Base-by-base conservation (phyloP, 2,888 invertebrate species). In the Drosophila imparisetae region DNA sequence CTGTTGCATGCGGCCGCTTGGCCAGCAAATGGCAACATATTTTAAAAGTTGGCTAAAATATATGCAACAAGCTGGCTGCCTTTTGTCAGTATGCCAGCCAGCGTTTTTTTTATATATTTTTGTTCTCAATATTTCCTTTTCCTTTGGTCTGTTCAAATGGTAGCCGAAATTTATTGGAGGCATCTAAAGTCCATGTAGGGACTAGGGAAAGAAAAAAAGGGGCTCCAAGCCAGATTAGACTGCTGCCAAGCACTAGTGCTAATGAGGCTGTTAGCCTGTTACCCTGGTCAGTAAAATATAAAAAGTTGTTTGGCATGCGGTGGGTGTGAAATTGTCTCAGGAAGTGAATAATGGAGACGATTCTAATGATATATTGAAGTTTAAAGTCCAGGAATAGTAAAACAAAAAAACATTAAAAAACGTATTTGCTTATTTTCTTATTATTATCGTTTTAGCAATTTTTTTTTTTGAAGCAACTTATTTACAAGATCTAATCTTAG, bases 11-110 rank as follows among this genome's bases (percentile, higher is more conserved):
- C 55, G 49, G 42, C 54, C 49, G 32, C 40, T 61, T 60, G 65
- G 59, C 67, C 55, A 67, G 72, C 67, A 64, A 83, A 86, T 75
- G 80, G 75, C 81, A 75, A 63, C 78, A 75, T 81, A 87, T 75
- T 88, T 79, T 75, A 85, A 80, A 90, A 86, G 71, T 81, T 88
- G 83, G 76, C 79, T 81, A 78, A 87, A 90, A 89, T 90, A 87
- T 84, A 85, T 87, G 80, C 87, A 84, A 70, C 85, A 57, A 65
- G 32, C 73, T 72, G 53, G 63, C 77, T 60, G 60, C 66, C 72
- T 68, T 73, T 70, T 58, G 58, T 65, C 61, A 69, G 57, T 49
- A 38, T 45, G 66, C 58, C 38, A 66, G 40, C 11, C 40, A 42
- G 15, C 15, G 15, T 24, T 45, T 24, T 66, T 66, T 45, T 45